A percentile compares a stretch with the other conserved stretches of the same genome.
Evolutionary conservation across 1,140 invertebrate species (phyloP).

Genomic region (Drosophila navojoa): DNA sequence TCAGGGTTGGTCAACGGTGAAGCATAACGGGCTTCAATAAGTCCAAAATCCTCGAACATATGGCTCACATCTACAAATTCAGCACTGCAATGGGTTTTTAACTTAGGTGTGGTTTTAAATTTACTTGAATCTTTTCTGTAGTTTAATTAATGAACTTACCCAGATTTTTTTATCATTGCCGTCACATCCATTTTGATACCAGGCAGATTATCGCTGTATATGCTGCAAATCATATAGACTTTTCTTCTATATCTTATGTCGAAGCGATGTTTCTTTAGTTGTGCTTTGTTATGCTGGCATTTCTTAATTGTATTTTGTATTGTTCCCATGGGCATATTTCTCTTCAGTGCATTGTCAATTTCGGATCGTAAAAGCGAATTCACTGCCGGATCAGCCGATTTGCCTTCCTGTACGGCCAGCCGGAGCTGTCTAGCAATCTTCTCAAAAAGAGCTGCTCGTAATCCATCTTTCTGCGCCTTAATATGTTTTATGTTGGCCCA

Average conservation of each 20-base stretch:
- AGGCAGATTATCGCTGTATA: slow-evolving; percentile 75
- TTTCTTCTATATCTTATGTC: slow-evolving; percentile 81
- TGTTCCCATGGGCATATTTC: slow-evolving; percentile 86
- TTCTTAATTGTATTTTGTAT: slow-evolving; percentile 86
- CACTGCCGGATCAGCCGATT: slow-evolving; percentile 85
- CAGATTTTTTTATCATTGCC: slow-evolving; percentile 84
- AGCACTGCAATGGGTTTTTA: slow-evolving; percentile 36
- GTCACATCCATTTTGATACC: slow-evolving; percentile 79
- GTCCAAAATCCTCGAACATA: slow-evolving; percentile 85
- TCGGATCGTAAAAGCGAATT: slow-evolving; percentile 86
- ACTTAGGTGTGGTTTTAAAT: slow-evolving; percentile 11
- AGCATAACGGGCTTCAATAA: slow-evolving; percentile 84
- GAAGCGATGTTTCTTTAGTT: slow-evolving; percentile 73
- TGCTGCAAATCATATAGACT: slow-evolving; percentile 66
- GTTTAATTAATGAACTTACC: slow-evolving; percentile 65
- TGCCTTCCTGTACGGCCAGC: slow-evolving; percentile 85
- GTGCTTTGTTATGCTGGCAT: slow-evolving; percentile 73
- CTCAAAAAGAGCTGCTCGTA: slow-evolving; percentile 84
- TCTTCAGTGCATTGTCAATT: slow-evolving; percentile 86
- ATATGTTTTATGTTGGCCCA: slow-evolving; percentile 90
- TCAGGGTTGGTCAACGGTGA: slow-evolving; percentile 26
- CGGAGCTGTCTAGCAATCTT: slow-evolving; percentile 85
- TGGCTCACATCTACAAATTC: slow-evolving; percentile 71
- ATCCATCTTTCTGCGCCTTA: slow-evolving; percentile 87
- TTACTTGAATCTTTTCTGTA: background rate